These are phyloP conservation scores for Esox niger DNA, from an alignment of 2,113 vertebrate species.

Conservation along the genomic window DNA sequence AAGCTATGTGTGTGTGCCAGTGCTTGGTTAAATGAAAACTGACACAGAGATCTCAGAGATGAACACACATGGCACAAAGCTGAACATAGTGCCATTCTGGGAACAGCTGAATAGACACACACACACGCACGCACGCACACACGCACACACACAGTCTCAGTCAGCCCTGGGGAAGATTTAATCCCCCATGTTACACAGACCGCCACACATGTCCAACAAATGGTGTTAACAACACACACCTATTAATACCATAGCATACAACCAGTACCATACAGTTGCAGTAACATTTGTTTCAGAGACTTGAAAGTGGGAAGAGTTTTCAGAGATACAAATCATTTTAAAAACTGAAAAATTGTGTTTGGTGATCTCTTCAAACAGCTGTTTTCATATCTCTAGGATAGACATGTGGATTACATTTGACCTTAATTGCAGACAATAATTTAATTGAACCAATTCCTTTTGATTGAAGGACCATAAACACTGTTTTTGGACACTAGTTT, in stretches of 20 bases:
- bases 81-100: not conserved
- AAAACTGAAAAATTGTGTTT: too few relatives aligned
- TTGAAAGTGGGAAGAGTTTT: too few relatives aligned
- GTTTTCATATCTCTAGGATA: too few relatives aligned
- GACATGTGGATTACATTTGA: too few relatives aligned
- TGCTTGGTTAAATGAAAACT: conserved; percentile 7
- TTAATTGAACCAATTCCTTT: too few relatives aligned
- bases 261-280: not conserved
- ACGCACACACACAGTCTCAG: conserved; percentile 5
- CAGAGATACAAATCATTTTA: too few relatives aligned
- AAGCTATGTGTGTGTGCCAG: not conserved
- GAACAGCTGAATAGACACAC: not conserved
- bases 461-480: too few relatives aligned
- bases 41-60: conserved; percentile 15
- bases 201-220: not conserved
- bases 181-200: not conserved
- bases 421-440: too few relatives aligned
- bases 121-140: not conserved
- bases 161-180: not conserved
- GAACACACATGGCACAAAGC: not conserved
- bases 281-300: too few relatives aligned
- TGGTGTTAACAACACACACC: not conserved
- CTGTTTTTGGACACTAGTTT: too few relatives aligned
- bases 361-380: too few relatives aligned
- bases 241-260: too few relatives aligned